Conservation (phyloP, 2,113 vertebrate species). For the Salvelinus fontinalis region DNA sequence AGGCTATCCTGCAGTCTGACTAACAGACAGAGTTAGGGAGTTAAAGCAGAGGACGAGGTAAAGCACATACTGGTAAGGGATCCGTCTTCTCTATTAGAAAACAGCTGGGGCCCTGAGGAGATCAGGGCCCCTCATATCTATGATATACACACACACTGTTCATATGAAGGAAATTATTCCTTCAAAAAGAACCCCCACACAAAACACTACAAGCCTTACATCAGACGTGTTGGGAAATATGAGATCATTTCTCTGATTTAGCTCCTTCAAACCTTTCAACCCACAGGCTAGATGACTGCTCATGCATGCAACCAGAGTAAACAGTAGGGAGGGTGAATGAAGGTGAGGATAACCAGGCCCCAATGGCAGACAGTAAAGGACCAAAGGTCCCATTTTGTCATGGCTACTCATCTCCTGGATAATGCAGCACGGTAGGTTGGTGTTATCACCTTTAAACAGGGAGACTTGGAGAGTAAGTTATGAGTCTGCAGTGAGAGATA, state of each 20-base stretch:
- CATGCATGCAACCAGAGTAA: constrained; percentile 6
- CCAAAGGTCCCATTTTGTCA: constrained; percentile 4
- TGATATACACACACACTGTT: constrained; percentile 31
- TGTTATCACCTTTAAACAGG: background rate
- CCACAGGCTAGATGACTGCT: background rate
- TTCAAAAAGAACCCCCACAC: background rate
- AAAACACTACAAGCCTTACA: background rate
- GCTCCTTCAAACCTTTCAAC: background rate
- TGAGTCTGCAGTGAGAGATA: background rate
- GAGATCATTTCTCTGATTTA: background rate
- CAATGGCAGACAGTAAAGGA: background rate
- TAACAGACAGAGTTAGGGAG: constrained; percentile 14
- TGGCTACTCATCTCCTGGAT: too few relatives aligned
- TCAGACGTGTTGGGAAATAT: background rate
- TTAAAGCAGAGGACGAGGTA: constrained; percentile 37
- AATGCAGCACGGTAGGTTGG: too few relatives aligned
- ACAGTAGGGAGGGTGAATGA: constrained; percentile 7
- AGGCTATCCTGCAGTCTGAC: background rate
- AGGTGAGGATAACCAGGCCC: background rate
- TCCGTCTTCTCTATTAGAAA: constrained; percentile 22
- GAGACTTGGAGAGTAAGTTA: background rate
- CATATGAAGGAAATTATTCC: constrained; percentile 28
- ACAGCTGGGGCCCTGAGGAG: constrained; percentile 18
- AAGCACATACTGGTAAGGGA: constrained; percentile 4
- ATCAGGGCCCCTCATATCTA: background rate